A percentile compares a stretch with the other conserved stretches of the same genome.
Evolutionary conservation across 2,113 vertebrate genomes (phyloP).

Genomic region (cat (Felis catus)): DNA sequence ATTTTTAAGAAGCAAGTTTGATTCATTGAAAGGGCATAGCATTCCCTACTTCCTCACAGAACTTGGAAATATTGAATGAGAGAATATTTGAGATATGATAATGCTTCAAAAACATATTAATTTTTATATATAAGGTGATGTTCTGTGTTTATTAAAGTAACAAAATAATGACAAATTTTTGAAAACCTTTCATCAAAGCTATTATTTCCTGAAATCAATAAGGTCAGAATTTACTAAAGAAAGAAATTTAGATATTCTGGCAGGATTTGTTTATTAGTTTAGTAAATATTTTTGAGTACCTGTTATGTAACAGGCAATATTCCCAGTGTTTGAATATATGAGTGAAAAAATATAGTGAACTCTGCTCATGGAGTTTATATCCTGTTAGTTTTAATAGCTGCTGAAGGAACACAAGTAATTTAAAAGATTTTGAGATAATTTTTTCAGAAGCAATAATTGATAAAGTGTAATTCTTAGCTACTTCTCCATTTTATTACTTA

Average conservation of each 20-base stretch:
- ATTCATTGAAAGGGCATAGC: neutral
- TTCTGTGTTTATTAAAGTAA: constrained; percentile 9
- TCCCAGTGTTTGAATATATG: constrained; percentile 16
- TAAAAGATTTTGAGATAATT: neutral
- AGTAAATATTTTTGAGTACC: neutral
- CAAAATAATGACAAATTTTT: neutral
- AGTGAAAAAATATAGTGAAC: neutral
- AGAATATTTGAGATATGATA: neutral
- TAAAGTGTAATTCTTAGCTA: neutral
- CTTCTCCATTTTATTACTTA: neutral
- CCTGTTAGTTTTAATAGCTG: neutral
- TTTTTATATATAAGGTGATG: neutral
- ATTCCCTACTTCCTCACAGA: neutral
- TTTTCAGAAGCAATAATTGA: neutral
- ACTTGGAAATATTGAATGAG: neutral
- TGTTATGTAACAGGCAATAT: neutral
- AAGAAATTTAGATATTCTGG: neutral
- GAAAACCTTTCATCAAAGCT: neutral
- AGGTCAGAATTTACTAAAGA: neutral
- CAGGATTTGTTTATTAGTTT: neutral
- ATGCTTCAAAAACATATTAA: neutral
- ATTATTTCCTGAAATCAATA: neutral
- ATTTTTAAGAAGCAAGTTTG: neutral
- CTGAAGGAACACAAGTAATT: neutral
- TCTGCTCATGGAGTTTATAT: neutral